Conservation (phyloP, 1,140 invertebrate genomes). For the Pectinophora gossypiella region DNA sequence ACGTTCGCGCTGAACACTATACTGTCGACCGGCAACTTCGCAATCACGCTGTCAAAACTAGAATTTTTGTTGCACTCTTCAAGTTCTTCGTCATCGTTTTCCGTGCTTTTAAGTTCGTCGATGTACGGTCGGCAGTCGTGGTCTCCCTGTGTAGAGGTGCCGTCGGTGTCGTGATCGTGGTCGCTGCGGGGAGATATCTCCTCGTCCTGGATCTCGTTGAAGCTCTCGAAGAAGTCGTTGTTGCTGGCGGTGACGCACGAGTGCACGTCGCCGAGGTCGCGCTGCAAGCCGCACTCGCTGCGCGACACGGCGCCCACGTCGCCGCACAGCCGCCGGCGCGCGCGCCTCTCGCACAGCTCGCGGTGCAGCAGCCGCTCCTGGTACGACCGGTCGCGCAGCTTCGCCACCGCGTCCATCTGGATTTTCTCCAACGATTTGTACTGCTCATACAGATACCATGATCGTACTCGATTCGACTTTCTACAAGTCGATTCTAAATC, state of each 20-base stretch:
- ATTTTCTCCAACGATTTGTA: slow-evolving; percentile 57
- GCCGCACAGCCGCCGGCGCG: slow-evolving; percentile 38
- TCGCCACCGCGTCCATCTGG: slow-evolving; percentile 51
- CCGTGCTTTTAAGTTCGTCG: slow-evolving; percentile 29
- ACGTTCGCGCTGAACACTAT: no score
- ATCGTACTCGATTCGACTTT: slow-evolving; percentile 50
- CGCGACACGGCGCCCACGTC: slow-evolving; percentile 26
- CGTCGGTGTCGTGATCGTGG: slow-evolving; percentile 14
- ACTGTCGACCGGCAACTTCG: no score
- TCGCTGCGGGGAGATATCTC: no score
- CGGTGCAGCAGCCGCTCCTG: slow-evolving; percentile 50
- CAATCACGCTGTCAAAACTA: slow-evolving; percentile 19
- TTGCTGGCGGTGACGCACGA: slow-evolving; percentile 24
- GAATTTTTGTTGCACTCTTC: slow-evolving; percentile 21
- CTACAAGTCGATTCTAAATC: slow-evolving; percentile 32
- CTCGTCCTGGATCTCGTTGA: slow-evolving; percentile 37
- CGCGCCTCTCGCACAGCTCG: slow-evolving; percentile 46
- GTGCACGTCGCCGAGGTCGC: slow-evolving; percentile 13
- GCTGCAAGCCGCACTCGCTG: slow-evolving; percentile 23
- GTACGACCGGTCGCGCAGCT: slow-evolving; percentile 41
- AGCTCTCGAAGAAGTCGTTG: slow-evolving; percentile 48
- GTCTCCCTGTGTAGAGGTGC: slow-evolving; percentile 25
- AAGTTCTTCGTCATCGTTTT: slow-evolving; percentile 16
- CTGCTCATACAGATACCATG: slow-evolving; percentile 66
- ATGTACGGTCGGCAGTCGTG: slow-evolving; percentile 19